A percentile compares a stretch with the other conserved stretches of the same genome.
phyloP scores from a whole-genome alignment of 2,888 invertebrate genomes.

The Bombylius major region DNA sequence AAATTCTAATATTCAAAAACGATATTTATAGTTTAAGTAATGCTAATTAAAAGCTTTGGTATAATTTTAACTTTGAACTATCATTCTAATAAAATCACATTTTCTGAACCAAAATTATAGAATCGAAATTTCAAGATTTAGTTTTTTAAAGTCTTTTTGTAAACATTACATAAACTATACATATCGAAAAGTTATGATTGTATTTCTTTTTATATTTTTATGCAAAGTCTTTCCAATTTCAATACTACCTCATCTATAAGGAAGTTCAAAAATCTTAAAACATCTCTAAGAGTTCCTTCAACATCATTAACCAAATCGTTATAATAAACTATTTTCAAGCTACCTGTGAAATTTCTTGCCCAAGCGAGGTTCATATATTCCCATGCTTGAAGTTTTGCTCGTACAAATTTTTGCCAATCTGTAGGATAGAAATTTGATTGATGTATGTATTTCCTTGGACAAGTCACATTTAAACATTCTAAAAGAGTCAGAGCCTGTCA shows the following conservation, averaged over 20 bases:
- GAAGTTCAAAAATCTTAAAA: slow-evolving; percentile 47
- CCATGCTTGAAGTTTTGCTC: slow-evolving; percentile 53
- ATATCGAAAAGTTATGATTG: background rate
- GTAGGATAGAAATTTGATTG: slow-evolving; percentile 17
- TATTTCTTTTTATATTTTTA: background rate
- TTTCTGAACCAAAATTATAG: too few relatives aligned
- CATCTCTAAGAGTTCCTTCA: slow-evolving; percentile 42
- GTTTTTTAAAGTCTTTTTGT: too few relatives aligned
- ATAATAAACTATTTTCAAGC: slow-evolving; percentile 56
- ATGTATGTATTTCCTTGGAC: too few relatives aligned
- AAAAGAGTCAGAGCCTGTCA: too few relatives aligned
- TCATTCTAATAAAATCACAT: too few relatives aligned
- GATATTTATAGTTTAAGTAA: too few relatives aligned
- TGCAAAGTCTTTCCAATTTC: background rate
- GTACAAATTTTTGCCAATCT: slow-evolving; percentile 64
- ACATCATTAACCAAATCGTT: slow-evolving; percentile 52
- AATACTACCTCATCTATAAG: slow-evolving; percentile 40
- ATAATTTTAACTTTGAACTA: too few relatives aligned
- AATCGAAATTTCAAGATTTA: too few relatives aligned
- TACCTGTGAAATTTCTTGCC: slow-evolving; percentile 55
- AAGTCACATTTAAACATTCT: too few relatives aligned
- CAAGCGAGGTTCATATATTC: slow-evolving; percentile 55
- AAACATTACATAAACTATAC: too few relatives aligned
- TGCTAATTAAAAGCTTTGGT: too few relatives aligned
- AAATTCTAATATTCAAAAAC: too few relatives aligned